A percentile compares a stretch with the other conserved stretches of the same genome.
Evolutionary conservation across 2,113 vertebrate genomes (phyloP).

Genomic region (Xyrauchen texanus): DNA sequence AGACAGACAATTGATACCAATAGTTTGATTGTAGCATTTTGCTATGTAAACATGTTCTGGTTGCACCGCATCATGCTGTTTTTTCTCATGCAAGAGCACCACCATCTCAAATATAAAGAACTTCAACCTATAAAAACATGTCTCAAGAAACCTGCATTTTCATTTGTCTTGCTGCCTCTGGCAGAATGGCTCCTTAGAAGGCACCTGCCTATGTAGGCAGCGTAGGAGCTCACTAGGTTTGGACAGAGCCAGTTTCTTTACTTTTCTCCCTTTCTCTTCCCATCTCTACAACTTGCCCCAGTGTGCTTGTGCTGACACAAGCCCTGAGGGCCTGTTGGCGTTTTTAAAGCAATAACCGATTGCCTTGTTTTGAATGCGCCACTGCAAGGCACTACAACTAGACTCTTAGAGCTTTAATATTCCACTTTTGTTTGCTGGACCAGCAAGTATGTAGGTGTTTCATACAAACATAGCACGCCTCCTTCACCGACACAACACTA

Average conservation of each 20-base stretch:
- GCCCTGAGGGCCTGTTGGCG: constrained; percentile 41
- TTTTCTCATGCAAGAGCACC: too few relatives aligned
- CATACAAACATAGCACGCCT: constrained; percentile 54
- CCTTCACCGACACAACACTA: constrained; percentile 52
- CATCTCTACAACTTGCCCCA: not conserved
- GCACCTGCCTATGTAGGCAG: too few relatives aligned
- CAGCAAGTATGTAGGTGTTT: constrained; percentile 52
- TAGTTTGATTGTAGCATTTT: too few relatives aligned
- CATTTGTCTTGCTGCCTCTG: too few relatives aligned
- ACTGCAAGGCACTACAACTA: constrained; percentile 27
- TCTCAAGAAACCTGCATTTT: too few relatives aligned
- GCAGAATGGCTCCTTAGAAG: too few relatives aligned
- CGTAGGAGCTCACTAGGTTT: too few relatives aligned
- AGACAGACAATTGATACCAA: too few relatives aligned
- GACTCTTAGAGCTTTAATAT: constrained; percentile 42
- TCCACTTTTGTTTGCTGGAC: constrained; percentile 34
- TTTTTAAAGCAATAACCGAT: constrained; percentile 52
- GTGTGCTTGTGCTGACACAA: constrained; percentile 52
- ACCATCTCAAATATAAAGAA: too few relatives aligned
- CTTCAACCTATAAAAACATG: too few relatives aligned
- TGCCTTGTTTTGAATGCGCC: constrained; percentile 53
- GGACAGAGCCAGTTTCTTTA: not conserved
- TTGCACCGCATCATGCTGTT: too few relatives aligned
- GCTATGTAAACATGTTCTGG: too few relatives aligned
- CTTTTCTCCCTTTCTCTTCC: constrained; percentile 44